Conservation (phyloP, 2,797 vertebrate genomes). For the Aldrovandia affinis region DNA sequence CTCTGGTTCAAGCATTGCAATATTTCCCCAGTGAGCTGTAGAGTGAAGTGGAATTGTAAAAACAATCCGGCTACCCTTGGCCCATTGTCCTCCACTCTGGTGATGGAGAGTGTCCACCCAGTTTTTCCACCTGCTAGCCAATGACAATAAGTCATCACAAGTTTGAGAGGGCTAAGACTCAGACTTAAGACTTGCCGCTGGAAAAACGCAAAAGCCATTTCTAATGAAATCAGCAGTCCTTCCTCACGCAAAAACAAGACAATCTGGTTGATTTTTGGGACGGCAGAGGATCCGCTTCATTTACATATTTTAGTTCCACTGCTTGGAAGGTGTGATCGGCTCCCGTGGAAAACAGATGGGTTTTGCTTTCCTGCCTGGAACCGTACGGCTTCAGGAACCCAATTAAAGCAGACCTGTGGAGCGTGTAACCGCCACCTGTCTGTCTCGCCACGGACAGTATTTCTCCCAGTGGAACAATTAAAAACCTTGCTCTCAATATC, state of each 20-base stretch:
- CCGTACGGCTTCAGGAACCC: not conserved
- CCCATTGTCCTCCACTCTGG: not conserved
- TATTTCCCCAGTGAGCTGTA: not conserved
- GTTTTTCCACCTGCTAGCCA: not conserved
- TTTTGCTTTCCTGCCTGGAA: slow-evolving; percentile 1
- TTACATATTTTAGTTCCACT: not conserved
- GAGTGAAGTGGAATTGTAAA: not conserved
- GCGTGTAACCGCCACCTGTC: slow-evolving; percentile 11
- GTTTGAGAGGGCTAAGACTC: not conserved
- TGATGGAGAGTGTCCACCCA: not conserved
- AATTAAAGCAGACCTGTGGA: not conserved
- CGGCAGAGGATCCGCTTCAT: not conserved
- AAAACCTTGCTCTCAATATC: not conserved
- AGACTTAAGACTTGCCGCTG: not conserved
- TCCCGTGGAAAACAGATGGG: not conserved
- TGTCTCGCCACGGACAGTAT: not conserved
- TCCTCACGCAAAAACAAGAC: not conserved
- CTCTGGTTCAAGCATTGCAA: not conserved
- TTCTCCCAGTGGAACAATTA: slow-evolving; percentile 14
- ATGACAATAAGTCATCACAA: not conserved
- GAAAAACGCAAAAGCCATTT: not conserved
- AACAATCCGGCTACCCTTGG: not conserved
- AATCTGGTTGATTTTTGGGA: not conserved
- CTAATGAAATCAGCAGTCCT: not conserved
- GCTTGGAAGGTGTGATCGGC: not conserved